Evolutionary conservation across 1,140 invertebrate species (phyloP), one percentile per base, ranked within the genome.

Genomic region (Bilobella aurantiaca): DNA sequence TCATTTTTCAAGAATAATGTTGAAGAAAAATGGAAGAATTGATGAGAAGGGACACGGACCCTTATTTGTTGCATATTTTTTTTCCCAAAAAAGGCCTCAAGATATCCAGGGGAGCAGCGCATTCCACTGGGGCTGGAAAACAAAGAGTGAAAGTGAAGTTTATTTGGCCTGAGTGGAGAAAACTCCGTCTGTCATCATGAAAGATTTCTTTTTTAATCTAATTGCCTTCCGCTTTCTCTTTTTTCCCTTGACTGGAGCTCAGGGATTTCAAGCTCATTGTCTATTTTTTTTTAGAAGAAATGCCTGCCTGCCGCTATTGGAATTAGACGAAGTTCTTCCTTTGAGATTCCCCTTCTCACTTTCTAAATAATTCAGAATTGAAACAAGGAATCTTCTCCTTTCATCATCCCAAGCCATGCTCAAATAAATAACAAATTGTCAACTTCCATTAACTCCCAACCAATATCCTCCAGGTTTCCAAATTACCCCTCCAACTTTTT

Each of bases 381-480:
- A 53, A 53, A 42, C 34, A 42, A 53, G 49, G 23, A 53, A 53
- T 53, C 49, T 53, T 53, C 49, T 53, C 49, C 49, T 53, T 53
- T 53, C 49, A 53, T 53, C 49, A 53, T 53, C 49, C 12, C 23
- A 5, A 12, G 37, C n/a, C 5, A 12, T 53, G 25, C 49, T 53
- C 49, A 53, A 53, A 53, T 53, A 53, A 53, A 53, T 53, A 53
- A 53, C 49, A 53, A 53, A 53, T 53, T 53, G 49, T 53, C 49
- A 53, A 53, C 49, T 53, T 53, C 49, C 49, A 53, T 53, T 53
- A 53, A 53, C 49, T 53, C 37, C 37, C 49, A 53, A 12, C 49
- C 49, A 53, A 53, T 53, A 53, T 53, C 49, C 49, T 53, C 49
- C 49, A 53, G 49, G 49, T 53, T 53, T 18, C 49, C 5, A 23